Percentiles rank a stretch among this genome's conserved stretches.
Evolutionary conservation across 1,140 invertebrate genomes (phyloP).

Genomic region (Drosophila nasuta): DNA sequence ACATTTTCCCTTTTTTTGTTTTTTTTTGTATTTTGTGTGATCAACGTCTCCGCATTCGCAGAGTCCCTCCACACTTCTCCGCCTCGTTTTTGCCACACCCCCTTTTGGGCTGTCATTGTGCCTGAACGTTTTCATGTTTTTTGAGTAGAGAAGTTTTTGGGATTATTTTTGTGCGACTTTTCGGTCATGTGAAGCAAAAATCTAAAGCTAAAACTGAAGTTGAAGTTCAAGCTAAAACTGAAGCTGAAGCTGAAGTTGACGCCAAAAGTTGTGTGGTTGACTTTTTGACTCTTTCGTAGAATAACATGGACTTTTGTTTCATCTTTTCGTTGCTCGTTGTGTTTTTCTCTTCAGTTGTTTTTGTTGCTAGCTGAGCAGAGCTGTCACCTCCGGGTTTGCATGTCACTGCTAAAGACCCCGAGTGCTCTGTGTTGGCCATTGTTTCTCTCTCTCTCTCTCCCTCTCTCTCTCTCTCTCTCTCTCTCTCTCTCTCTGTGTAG

Average conservation of each 20-base stretch:
- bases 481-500: not conserved
- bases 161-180: slow-evolving; percentile 80
- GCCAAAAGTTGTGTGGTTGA: slow-evolving; percentile 63
- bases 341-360: slow-evolving; percentile 25
- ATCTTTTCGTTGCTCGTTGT: slow-evolving; percentile 41
- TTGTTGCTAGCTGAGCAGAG: slow-evolving; percentile 32
- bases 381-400: slow-evolving; percentile 48
- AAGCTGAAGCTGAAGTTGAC: slow-evolving; percentile 25
- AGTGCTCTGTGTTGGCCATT: slow-evolving; percentile 26
- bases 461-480: too few relatives aligned
- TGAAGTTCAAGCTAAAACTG: slow-evolving; percentile 24
- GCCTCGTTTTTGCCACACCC: not conserved
- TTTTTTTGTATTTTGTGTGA: slow-evolving; percentile 53
- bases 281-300: slow-evolving; percentile 79
- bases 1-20: slow-evolving; percentile 68
- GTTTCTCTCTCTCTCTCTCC: slow-evolving; percentile 13
- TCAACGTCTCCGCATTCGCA: slow-evolving; percentile 64
- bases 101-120: slow-evolving; percentile 58
- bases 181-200: slow-evolving; percentile 68
- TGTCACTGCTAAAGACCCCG: slow-evolving; percentile 36
- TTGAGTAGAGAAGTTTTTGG: slow-evolving; percentile 78
- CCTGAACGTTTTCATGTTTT: slow-evolving; percentile 77
- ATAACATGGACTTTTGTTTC: slow-evolving; percentile 82
- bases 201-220: slow-evolving; percentile 26
- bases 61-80: slow-evolving; percentile 1